phyloP scores from a whole-genome alignment of 2,797 vertebrate genomes.

The Anas flavirostris region DNA sequence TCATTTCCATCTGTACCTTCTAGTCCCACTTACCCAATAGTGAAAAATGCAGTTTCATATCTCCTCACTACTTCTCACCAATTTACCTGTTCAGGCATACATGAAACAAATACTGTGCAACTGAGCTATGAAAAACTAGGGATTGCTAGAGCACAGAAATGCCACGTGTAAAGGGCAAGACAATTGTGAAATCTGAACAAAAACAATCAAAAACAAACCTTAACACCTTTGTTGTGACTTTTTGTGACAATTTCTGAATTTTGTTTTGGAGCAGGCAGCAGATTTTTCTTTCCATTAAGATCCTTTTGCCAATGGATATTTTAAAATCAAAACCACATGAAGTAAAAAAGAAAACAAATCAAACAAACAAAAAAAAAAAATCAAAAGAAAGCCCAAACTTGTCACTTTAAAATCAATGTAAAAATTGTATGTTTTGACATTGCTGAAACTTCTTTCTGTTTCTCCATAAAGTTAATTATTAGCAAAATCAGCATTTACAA shows the following conservation, averaged over 20 bases:
- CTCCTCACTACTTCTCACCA: not conserved
- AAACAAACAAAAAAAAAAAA: too few species aligned
- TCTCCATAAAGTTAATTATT: constrained; percentile 25
- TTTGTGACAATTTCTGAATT: not conserved
- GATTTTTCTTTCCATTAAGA: not conserved
- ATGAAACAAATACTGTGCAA: not conserved
- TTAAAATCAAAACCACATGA: not conserved
- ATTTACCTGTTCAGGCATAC: not conserved
- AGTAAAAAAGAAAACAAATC: not conserved
- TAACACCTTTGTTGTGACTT: not conserved
- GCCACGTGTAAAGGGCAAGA: not conserved
- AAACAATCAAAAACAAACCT: not conserved
- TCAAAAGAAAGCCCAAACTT: not conserved
- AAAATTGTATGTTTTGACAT: not conserved
- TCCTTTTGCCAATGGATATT: not conserved
- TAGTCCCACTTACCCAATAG: not conserved
- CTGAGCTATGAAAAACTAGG: not conserved
- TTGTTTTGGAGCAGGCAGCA: not conserved
- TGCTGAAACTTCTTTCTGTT: not conserved
- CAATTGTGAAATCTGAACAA: not conserved
- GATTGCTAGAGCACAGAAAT: not conserved
- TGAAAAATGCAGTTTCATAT: not conserved
- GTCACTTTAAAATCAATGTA: not conserved
- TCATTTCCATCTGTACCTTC: not conserved
- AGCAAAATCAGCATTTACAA: not conserved